Percentiles rank a stretch among this genome's conserved stretches.
phyloP scores from a whole-genome alignment of 2,888 invertebrate species.

The Ecdyonurus torrentis region DNA sequence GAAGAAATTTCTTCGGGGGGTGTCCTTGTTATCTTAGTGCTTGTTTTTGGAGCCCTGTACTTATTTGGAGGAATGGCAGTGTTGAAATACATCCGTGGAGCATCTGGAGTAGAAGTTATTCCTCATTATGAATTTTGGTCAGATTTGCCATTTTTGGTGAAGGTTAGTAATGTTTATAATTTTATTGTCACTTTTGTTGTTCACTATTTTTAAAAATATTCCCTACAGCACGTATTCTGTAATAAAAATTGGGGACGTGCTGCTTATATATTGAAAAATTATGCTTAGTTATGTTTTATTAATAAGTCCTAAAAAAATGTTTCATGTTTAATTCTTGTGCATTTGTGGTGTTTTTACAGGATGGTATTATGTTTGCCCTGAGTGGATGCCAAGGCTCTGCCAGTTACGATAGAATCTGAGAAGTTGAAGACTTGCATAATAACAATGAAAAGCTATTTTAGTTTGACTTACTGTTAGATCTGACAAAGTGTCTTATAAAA shows the following conservation, averaged over 20 bases:
- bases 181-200: too few species aligned
- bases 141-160: constrained; percentile 47
- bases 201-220: too few species aligned
- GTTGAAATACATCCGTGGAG: constrained; percentile 49
- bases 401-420: constrained; percentile 35
- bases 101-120: constrained; percentile 51
- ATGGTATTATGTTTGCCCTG: constrained; percentile 40
- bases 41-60: constrained; percentile 39
- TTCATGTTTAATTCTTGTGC: not conserved
- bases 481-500: too few species aligned
- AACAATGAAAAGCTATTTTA: too few species aligned
- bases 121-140: constrained; percentile 60
- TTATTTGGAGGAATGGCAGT: constrained; percentile 46
- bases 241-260: too few species aligned
- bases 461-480: too few species aligned
- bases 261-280: too few species aligned
- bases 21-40: constrained; percentile 42
- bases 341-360: constrained; percentile 30
- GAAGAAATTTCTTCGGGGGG: constrained; percentile 40
- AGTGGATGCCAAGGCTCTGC: constrained; percentile 38
- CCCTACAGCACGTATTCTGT: too few species aligned
- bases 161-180: constrained; percentile 41
- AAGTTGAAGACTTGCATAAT: too few species aligned
- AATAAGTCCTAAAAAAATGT: too few species aligned
- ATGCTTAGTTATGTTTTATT: too few species aligned